Base-by-base conservation (phyloP, 2,888 invertebrate species). In the Melieria picta region DNA sequence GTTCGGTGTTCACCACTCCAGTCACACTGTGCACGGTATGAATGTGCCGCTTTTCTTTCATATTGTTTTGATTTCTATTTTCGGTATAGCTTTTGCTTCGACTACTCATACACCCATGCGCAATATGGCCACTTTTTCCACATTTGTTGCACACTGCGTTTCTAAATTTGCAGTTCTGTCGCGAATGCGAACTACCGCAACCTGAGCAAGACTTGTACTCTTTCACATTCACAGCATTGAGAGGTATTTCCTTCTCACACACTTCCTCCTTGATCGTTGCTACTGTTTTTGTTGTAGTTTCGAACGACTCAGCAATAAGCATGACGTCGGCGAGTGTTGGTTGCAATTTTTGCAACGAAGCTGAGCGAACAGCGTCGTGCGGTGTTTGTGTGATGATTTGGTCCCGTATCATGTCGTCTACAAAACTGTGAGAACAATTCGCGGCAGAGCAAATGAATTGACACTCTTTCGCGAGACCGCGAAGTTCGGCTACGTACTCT, bases 381-480 rank as follows among this genome's bases (percentile, higher is more conserved):
- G 65, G 65, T 5, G 67, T 50, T 30, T 67, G 30, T 46, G 43
- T 9, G 7, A 67, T 60, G 7, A 75, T 74, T n/a, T 72, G 69
- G 55, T 76, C 71, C 6, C 75, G 72, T 30, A 77, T 77, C 72
- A 77, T 70, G 16, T 74, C 75, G 30, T 75, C 76, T n/a, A 73
- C n/a, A n/a, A n/a, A n/a, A n/a, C n/a, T n/a, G n/a, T n/a, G n/a
- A n/a, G n/a, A n/a, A n/a, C n/a, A n/a, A n/a, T n/a, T n/a, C n/a
- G n/a, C n/a, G n/a, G n/a, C n/a, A n/a, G 48, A 61, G 43, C 75
- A 77, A 0, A 73, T 63, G 57, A 75, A 78, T 6, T 71, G 58
- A 43, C 76, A 77, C 10, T 66, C 70, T 61, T 72, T 57, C 7
- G 75, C 76, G 16, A 75, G 60, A 6, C 78, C 77, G n/a, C 76